phyloP scores from a whole-genome alignment of 1,140 invertebrate species.

The Hycleus phaleratus region DNA sequence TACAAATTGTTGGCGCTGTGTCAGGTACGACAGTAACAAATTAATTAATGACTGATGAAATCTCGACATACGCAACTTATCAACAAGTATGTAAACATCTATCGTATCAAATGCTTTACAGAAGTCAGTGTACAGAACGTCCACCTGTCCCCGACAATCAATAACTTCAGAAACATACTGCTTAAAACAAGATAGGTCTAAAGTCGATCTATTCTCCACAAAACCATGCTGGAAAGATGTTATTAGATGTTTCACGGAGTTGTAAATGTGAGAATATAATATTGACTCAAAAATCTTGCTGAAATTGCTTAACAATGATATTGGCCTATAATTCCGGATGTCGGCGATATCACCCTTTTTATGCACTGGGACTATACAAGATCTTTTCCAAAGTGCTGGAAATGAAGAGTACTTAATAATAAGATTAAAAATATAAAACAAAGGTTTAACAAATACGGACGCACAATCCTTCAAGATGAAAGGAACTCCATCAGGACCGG shows the following conservation, averaged over 20 bases:
- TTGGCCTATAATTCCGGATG: not conserved
- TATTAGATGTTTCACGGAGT: not conserved
- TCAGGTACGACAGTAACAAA: not conserved
- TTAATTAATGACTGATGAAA: not conserved
- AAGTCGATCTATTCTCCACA: not conserved
- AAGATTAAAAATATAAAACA: not conserved
- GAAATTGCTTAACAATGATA: not conserved
- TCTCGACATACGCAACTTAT: not conserved
- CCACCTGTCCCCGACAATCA: not conserved
- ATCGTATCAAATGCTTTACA: slow-evolving; percentile 3
- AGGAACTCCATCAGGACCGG: not conserved
- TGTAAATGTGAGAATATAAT: not conserved
- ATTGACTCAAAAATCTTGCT: not conserved
- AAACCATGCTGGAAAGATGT: slow-evolving; percentile 8
- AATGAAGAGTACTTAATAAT: not conserved
- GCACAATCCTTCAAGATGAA: not conserved
- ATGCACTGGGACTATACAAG: not conserved
- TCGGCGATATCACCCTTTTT: not conserved
- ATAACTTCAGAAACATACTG: slow-evolving; percentile 1
- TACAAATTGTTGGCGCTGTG: not conserved
- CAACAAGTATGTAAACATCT: not conserved
- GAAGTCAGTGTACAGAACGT: slow-evolving; percentile 13
- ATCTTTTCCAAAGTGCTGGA: not conserved
- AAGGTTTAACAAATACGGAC: not conserved
- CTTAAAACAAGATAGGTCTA: slow-evolving; percentile 1